These are phyloP conservation scores for Cavia porcellus DNA, from an alignment of 2,113 vertebrate species.

Conservation along the genomic window DNA sequence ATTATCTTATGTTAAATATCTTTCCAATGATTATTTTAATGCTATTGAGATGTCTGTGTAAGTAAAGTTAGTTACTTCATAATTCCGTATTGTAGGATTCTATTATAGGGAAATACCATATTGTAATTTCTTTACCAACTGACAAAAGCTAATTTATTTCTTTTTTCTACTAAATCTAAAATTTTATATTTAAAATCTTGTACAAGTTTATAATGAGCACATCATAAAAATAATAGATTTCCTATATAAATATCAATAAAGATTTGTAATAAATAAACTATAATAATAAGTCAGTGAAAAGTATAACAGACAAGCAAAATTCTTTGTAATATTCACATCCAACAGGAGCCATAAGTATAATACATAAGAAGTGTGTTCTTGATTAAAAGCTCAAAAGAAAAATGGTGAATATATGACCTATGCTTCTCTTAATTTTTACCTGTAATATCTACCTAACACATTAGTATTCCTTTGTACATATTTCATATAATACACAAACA, in stretches of 20 bases:
- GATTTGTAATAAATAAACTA: neutral
- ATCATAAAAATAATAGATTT: neutral
- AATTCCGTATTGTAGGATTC: neutral
- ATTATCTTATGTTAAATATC: neutral
- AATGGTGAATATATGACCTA: neutral
- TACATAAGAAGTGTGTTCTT: neutral
- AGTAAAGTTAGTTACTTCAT: neutral
- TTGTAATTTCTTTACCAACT: neutral
- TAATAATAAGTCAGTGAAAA: neutral
- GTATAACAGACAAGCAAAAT: neutral
- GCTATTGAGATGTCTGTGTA: neutral
- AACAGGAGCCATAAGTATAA: neutral
- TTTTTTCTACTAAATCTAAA: neutral
- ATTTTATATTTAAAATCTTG: neutral
- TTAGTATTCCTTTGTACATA: neutral
- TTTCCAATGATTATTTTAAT: neutral
- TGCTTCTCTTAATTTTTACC: neutral
- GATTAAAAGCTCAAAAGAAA: neutral
- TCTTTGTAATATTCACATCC: neutral
- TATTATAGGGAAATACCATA: neutral
- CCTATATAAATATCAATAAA: neutral
- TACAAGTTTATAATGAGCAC: neutral
- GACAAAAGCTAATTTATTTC: neutral
- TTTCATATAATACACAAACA: neutral
- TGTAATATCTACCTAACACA: neutral